These are phyloP conservation scores for Epirrhoe tristata DNA, from an alignment of 2,888 invertebrate genomes.

Conservation along the genomic window DNA sequence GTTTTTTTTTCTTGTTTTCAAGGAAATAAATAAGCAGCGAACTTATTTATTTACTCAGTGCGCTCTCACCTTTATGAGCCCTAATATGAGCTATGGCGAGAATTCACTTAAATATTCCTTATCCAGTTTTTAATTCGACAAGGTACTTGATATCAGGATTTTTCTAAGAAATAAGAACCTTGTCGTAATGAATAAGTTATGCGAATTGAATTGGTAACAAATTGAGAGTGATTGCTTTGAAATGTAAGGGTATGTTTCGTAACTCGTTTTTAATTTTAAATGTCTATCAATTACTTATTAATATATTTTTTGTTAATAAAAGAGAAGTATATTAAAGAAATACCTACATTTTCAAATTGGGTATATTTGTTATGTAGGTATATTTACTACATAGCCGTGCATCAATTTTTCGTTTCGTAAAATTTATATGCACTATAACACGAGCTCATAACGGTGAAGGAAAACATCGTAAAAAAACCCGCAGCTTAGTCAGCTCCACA, in stretches of 20 bases:
- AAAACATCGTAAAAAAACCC: too few species aligned
- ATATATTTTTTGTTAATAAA: background rate
- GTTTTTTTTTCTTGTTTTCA: too few species aligned
- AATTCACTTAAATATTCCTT: slow-evolving; percentile 40
- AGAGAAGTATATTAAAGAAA: too few species aligned
- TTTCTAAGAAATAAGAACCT: slow-evolving; percentile 27
- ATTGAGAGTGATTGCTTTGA: slow-evolving; percentile 41
- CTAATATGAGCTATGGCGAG: slow-evolving; percentile 51
- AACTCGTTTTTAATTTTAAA: slow-evolving; percentile 20
- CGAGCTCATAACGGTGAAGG: too few species aligned
- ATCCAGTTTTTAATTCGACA: slow-evolving; percentile 36
- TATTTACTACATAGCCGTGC: too few species aligned
- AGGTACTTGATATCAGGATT: slow-evolving; percentile 29
- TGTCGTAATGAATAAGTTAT: slow-evolving; percentile 32
- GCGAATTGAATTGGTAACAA: slow-evolving; percentile 41
- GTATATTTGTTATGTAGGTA: too few species aligned
- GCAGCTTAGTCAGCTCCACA: too few species aligned
- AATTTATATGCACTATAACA: too few species aligned
- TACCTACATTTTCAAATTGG: too few species aligned
- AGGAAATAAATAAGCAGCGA: background rate
- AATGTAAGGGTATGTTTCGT: slow-evolving; percentile 38
- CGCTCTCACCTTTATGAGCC: slow-evolving; percentile 33
- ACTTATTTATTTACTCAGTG: background rate
- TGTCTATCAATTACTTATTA: slow-evolving; percentile 7
- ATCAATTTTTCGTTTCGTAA: too few species aligned